Conservation (phyloP, 1,140 invertebrate species). For the Drosophila albomicans region DNA sequence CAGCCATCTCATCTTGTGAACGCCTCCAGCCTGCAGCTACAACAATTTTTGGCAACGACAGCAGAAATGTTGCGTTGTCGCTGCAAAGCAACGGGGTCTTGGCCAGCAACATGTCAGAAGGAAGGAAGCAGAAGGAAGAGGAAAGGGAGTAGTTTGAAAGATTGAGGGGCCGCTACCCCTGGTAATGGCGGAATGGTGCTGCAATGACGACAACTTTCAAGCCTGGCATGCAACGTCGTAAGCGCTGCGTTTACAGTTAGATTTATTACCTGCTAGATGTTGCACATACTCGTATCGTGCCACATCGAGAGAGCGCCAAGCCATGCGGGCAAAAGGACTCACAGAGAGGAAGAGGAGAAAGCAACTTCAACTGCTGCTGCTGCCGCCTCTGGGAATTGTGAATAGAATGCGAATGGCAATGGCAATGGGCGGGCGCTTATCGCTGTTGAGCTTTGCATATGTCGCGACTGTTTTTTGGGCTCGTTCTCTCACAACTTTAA, state of each 20-base stretch:
- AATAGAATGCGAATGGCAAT: constrained; percentile 35
- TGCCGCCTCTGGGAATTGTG: constrained; percentile 1
- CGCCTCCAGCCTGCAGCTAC: constrained; percentile 55
- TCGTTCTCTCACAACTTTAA: constrained; percentile 13
- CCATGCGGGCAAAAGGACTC: not conserved
- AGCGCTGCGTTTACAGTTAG: constrained; percentile 81
- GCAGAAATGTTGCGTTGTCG: constrained; percentile 71
- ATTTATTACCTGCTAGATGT: constrained; percentile 82
- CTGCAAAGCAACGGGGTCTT: constrained; percentile 31
- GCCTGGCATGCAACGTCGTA: constrained; percentile 79
- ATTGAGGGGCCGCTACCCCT: constrained; percentile 28
- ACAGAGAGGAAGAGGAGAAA: not conserved
- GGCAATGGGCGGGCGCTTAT: constrained; percentile 62
- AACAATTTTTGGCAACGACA: constrained; percentile 77
- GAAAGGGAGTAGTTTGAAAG: constrained; percentile 23
- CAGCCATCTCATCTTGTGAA: constrained; percentile 15
- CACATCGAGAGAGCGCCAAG: not conserved
- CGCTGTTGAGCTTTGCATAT: constrained; percentile 75
- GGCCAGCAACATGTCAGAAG: constrained; percentile 26
- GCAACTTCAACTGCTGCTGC: too few species aligned
- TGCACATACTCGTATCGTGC: constrained; percentile 67
- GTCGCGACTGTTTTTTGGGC: constrained; percentile 60
- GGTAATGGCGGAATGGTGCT: constrained; percentile 44
- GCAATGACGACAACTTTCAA: constrained; percentile 80
- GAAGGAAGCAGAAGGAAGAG: not conserved